Base-by-base conservation (phyloP, 2,113 vertebrate species). In the Myodes glareolus region DNA sequence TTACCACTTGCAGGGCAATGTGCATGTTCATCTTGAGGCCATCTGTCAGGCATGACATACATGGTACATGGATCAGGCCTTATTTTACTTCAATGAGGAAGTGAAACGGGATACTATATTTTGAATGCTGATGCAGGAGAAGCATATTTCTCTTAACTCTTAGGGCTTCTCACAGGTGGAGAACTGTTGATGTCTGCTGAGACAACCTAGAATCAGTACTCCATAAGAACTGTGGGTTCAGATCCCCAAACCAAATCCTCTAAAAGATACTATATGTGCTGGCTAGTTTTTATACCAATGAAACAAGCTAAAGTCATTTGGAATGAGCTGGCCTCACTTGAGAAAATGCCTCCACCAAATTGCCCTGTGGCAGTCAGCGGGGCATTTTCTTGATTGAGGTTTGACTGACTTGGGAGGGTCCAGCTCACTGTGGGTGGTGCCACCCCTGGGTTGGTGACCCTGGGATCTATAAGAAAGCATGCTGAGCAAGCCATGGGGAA, bases 81-180 rank as follows among this genome's bases (percentile, higher is more conserved):
- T 63, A 75, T 77, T 94, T 93, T 75, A 94, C 50, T 80, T 87
- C 72, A 61, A 61, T 84, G 50, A 52, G 67, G 61, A 94, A 91
- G 63, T 52, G 17, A 45, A 86, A 70, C 23, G 63, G 21, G 8
- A 52, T 33, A 36, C 84, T 42, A 50, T 21, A 39, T 4, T 63
- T 16, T 58, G 94, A 86, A 95, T 55, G 21, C 36, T 47, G 52
- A 84, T 50, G 23, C 33, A 31, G 72, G 33, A 63, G 29, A 78
- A 88, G 75, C 73, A 82, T 36, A 36, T 61, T 95, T 86, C 67
- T 89, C 81, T 78, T 73, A 91, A 65, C 0, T 9, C 10, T 31
- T 31, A 72, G 55, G n/a, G 8, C 50, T 68, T 73, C 72, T 61
- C 47, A 11, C 14, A 75, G 72, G 8, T 16, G 27, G n/a, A 93